A percentile compares a stretch with the other conserved stretches of the same genome.
These are phyloP conservation scores for Zaprionus camerounensis DNA, from an alignment of 1,140 invertebrate species.

Conservation along the genomic window DNA sequence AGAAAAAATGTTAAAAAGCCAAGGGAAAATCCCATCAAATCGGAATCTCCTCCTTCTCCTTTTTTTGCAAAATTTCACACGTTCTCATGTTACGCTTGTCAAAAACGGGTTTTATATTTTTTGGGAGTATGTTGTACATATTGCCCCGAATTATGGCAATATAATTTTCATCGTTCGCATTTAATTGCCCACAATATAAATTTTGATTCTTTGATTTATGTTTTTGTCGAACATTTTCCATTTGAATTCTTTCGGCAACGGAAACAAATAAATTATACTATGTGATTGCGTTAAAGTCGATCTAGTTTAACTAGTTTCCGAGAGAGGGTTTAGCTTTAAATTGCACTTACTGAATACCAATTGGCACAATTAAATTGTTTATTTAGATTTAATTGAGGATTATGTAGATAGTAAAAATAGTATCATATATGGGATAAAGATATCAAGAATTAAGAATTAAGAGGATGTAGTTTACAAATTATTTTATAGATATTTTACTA, in stretches of 20 bases:
- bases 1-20: conserved; percentile 21
- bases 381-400: no score
- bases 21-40: conserved; percentile 9
- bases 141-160: conserved; percentile 37
- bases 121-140: background rate
- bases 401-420: no score
- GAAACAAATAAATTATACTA: background rate
- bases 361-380: background rate
- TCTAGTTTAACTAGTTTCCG: background rate
- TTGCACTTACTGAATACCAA: background rate
- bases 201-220: conserved; percentile 30
- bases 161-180: conserved; percentile 38
- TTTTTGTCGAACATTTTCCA: background rate
- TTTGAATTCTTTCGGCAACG: background rate
- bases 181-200: conserved; percentile 29
- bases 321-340: background rate
- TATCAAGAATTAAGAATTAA: no score
- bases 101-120: conserved; percentile 26
- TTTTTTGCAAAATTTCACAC: conserved; percentile 45
- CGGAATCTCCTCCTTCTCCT: background rate
- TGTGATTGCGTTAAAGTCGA: background rate
- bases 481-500: no score
- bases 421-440: no score
- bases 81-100: conserved; percentile 35
- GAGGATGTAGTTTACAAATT: no score